A percentile compares a stretch with the other conserved stretches of the same genome.
phyloP scores from a whole-genome alignment of 2,797 vertebrate genomes.

The Semaprochilodus insignis region DNA sequence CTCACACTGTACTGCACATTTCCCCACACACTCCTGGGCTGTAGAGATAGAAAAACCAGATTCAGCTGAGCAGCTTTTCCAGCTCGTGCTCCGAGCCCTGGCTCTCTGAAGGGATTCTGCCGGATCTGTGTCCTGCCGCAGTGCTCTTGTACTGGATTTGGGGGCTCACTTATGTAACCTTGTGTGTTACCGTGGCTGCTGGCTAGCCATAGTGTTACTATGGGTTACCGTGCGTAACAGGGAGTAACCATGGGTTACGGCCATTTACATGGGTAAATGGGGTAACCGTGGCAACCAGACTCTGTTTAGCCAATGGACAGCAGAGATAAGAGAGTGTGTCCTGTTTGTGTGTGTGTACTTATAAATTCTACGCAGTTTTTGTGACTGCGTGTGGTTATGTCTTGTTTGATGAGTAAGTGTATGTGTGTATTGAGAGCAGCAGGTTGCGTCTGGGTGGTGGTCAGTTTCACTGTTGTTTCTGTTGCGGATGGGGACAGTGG shows the following conservation, averaged over 20 bases:
- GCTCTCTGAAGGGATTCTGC: constrained; percentile 30
- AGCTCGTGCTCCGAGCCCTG: background rate
- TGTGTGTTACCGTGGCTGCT: constrained; percentile 39
- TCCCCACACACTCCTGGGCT: background rate
- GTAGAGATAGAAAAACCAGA: constrained; percentile 40
- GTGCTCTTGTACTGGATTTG: constrained; percentile 22
- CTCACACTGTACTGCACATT: background rate
- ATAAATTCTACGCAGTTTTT: constrained; percentile 41
- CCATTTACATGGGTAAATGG: constrained; percentile 55
- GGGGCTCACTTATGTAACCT: constrained; percentile 42
- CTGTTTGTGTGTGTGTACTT: constrained; percentile 15
- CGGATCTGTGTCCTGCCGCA: constrained; percentile 20
- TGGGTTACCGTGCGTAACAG: constrained; percentile 41
- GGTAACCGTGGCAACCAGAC: constrained; percentile 57
- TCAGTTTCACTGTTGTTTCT: constrained; percentile 33
- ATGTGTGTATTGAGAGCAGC: constrained; percentile 16
- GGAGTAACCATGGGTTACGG: constrained; percentile 33
- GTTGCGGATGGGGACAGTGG: constrained; percentile 23
- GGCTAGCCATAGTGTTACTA: constrained; percentile 34
- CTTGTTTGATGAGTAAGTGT: constrained; percentile 38
- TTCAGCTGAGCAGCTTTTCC: constrained; percentile 30
- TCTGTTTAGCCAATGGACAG: constrained; percentile 53
- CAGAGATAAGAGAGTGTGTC: constrained; percentile 49
- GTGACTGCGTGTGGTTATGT: constrained; percentile 25
- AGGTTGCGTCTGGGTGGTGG: constrained; percentile 12